phyloP scores from a whole-genome alignment of 2,797 vertebrate species.

The Synanceia verrucosa region DNA sequence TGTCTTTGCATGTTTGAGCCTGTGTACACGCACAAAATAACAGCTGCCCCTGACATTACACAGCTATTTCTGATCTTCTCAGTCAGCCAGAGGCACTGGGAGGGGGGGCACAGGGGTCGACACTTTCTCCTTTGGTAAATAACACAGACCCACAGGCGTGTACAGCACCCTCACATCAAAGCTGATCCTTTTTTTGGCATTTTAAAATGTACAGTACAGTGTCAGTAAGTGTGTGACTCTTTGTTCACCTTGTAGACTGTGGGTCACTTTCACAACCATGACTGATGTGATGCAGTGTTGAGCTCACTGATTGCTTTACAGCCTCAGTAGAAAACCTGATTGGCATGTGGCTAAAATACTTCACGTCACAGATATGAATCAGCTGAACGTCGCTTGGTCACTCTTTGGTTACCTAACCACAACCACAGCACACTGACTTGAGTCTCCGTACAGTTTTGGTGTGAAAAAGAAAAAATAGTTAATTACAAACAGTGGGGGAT shows the following conservation, averaged over 20 bases:
- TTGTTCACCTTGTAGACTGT: conserved; percentile 14
- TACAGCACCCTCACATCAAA: conserved; percentile 9
- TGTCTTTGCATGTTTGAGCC: conserved; percentile 58
- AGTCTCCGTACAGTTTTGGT: neutral
- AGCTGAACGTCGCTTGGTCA: conserved; percentile 26
- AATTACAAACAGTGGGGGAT: conserved; percentile 62
- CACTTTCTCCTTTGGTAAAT: conserved; percentile 32
- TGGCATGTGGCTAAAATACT: conserved; percentile 46
- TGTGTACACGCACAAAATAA: conserved; percentile 42
- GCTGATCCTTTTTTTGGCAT: conserved; percentile 5
- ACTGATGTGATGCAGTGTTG: conserved; percentile 53
- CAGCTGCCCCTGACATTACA: conserved; percentile 51
- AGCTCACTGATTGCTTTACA: conserved; percentile 62
- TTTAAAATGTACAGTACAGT: conserved; percentile 4
- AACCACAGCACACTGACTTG: neutral
- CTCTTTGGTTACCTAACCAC: conserved; percentile 24
- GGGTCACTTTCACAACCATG: conserved; percentile 22
- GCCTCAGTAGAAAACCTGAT: conserved; percentile 54
- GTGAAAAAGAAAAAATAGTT: conserved; percentile 53
- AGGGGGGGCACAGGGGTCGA: conserved; percentile 18
- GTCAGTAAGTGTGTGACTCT: conserved; percentile 9
- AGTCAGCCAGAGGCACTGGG: conserved; percentile 23
- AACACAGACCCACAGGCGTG: conserved; percentile 7
- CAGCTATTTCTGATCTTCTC: conserved; percentile 63
- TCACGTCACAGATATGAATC: conserved; percentile 64